These are phyloP conservation scores for Trematocara unimaculatum DNA, from an alignment of 2,113 vertebrate genomes.

Conservation along the genomic window DNA sequence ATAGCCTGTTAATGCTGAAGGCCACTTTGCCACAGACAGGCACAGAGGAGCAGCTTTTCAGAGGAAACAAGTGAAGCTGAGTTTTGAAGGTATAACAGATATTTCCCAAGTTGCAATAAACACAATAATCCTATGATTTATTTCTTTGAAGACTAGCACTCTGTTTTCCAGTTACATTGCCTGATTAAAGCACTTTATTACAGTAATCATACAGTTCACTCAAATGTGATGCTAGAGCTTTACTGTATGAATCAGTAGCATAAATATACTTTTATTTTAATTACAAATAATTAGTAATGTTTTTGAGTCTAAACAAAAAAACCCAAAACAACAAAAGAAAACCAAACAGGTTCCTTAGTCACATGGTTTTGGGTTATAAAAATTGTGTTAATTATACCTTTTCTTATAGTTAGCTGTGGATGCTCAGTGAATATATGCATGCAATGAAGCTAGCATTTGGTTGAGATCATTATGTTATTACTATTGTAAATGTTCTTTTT, in stretches of 20 bases:
- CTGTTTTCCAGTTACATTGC: neutral
- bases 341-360: neutral
- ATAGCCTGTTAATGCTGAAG: neutral
- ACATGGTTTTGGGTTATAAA: neutral
- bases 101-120: neutral
- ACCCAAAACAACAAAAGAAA: neutral
- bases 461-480: neutral
- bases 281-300: neutral
- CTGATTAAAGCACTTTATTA: neutral
- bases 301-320: neutral
- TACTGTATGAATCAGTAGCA: neutral
- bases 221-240: accelerated
- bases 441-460: neutral
- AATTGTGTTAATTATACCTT: neutral
- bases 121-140: neutral
- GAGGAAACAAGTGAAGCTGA: neutral
- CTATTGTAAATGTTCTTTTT: neutral
- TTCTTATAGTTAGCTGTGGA: neutral
- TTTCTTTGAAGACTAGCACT: neutral
- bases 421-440: neutral
- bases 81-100: neutral
- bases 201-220: neutral
- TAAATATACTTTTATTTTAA: neutral
- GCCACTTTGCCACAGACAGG: neutral
- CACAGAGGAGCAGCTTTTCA: neutral